Base-by-base conservation (phyloP, 2,797 vertebrate species). In the Acropternis orthonyx region DNA sequence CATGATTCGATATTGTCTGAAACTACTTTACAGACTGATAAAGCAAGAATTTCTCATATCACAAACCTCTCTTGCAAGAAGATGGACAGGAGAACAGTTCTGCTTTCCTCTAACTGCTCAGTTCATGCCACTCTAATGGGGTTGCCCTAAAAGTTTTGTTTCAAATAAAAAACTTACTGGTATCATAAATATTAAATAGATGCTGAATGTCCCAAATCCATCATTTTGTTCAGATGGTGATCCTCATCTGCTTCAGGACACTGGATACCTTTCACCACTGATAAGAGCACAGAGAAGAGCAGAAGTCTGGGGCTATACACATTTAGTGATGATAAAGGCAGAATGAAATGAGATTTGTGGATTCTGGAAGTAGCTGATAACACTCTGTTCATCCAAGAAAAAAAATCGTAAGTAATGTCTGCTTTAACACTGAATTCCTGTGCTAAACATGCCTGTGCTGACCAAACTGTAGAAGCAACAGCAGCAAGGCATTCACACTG, bases 171-270 rank as follows among this genome's bases (percentile, higher is more conserved):
- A 79, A 69, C 72, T 49, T 46, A 52, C 34, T 68, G 39, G 58
- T 81, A 59, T 62, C 58, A 84, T 86, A 73, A 93, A 94, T 92
- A 94, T 52, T 93, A 94, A 92, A 34, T n/a, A 92, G 77, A 41
- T 39, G 68, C 17, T 71, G 55, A 82, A 86, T 73, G 86, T 78
- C 59, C 63, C 36, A 78, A 92, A 90, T 73, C 54, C 87, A 77
- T 44, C 13, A 34, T 66, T 96, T 93, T 56, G 59, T 75, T 83
- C 59, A 84, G 58, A 72, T 34, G 71, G 86, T 49, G 86, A 88
- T 73, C 51, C 51, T 94, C 69, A 80, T 73, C 80, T 87, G 32
- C 69, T 94, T 76, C 80, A 87, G 61, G 78, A 92, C 37, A 90
- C 46, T 0, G 0, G 93, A 93, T 55, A 74, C 43, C 24, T 87